Conservation (phyloP, 2,888 invertebrate genomes). For the Pandemis cinnamomeana region DNA sequence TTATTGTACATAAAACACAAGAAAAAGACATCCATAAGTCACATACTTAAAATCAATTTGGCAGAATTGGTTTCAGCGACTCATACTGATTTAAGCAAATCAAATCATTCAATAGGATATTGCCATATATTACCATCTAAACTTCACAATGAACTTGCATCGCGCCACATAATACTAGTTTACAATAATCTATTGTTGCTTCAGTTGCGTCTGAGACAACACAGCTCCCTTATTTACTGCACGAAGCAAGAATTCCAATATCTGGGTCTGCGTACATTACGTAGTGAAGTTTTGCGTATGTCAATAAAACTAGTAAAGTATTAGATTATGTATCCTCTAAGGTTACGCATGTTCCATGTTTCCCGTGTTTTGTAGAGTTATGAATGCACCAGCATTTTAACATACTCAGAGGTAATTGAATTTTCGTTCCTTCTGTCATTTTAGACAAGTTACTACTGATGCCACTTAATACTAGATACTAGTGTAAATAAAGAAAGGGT, state of each 20-base stretch:
- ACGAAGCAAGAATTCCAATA: constrained; percentile 34
- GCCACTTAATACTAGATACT: neutral
- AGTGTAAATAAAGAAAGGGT: neutral
- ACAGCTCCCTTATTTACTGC: constrained; percentile 23
- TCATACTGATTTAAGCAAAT: too few species aligned
- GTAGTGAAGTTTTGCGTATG: constrained; percentile 15
- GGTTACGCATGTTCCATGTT: constrained; percentile 28
- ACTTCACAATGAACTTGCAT: constrained; percentile 18
- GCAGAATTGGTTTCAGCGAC: too few species aligned
- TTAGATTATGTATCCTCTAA: too few species aligned
- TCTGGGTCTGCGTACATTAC: constrained; percentile 2
- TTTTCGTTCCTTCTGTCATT: neutral
- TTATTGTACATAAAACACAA: too few species aligned
- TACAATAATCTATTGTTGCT: constrained; percentile 20
- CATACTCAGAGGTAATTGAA: neutral
- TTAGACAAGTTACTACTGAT: neutral
- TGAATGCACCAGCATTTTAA: constrained; percentile 8
- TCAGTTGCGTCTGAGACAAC: constrained; percentile 23
- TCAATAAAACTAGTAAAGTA: constrained; percentile 16
- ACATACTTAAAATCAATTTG: too few species aligned
- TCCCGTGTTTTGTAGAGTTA: constrained; percentile 5
- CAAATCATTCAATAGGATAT: too few species aligned
- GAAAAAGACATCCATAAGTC: too few species aligned
- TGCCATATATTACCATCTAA: neutral
- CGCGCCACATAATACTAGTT: constrained; percentile 4